phyloP scores from a whole-genome alignment of 92 coral and sea anemone genomes.

The Nematostella vectensis region DNA sequence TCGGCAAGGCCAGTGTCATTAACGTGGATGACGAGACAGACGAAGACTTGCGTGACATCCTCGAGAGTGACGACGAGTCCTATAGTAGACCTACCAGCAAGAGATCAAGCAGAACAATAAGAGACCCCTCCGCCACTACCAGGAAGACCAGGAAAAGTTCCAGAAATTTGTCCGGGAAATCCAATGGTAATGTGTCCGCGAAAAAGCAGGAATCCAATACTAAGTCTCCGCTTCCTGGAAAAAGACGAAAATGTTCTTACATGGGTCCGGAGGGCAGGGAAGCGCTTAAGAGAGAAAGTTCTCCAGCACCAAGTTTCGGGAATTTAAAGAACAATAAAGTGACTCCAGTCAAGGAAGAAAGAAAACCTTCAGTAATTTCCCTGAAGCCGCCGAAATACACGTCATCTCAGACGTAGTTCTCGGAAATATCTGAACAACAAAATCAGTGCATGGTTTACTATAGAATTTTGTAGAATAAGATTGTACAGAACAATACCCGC shows the following conservation, averaged over 20 bases:
- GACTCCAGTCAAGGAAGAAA: slow-evolving; percentile 11
- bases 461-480: no score
- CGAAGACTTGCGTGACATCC: slow-evolving; percentile 61
- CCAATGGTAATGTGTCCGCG: neutral
- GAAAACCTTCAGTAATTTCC: slow-evolving; percentile 8
- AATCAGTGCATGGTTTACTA: no score
- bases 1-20: slow-evolving; percentile 46
- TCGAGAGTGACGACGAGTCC: slow-evolving; percentile 74
- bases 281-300: slow-evolving; percentile 1
- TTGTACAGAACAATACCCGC: no score
- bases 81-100: slow-evolving; percentile 21
- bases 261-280: slow-evolving; percentile 11
- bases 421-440: no score
- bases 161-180: neutral
- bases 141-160: slow-evolving; percentile 1
- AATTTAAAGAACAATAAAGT: slow-evolving; percentile 12
- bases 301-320: slow-evolving; percentile 16
- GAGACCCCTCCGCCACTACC: slow-evolving; percentile 1
- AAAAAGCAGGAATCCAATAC: neutral
- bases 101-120: slow-evolving; percentile 6
- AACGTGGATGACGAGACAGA: slow-evolving; percentile 56
- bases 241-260: slow-evolving; percentile 10
- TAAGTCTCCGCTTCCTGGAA: neutral
- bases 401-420: no score
- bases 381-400: slow-evolving; percentile 13